Percentiles rank a stretch among this genome's conserved stretches.
Conservation (phyloP, 2,113 vertebrate genomes). For the Amia ocellicauda region DNA sequence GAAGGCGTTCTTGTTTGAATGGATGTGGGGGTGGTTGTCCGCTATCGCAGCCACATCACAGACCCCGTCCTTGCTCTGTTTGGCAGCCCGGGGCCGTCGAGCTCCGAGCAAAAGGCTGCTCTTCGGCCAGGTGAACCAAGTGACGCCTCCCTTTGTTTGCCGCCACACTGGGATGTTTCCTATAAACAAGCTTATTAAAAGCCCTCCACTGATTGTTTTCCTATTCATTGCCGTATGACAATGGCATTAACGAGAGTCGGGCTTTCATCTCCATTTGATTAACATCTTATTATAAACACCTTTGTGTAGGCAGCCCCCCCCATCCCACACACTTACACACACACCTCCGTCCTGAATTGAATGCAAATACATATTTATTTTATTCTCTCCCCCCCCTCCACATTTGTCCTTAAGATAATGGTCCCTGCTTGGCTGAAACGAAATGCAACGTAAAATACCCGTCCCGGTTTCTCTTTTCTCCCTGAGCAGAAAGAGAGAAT, state of each 20-base stretch:
- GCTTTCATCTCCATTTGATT: conserved; percentile 37
- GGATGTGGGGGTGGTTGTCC: too few species aligned
- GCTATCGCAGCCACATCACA: too few species aligned
- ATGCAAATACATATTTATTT: conserved; percentile 25
- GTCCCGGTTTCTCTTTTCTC: conserved; percentile 35
- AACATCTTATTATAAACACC: conserved; percentile 40
- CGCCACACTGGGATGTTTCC: too few species aligned
- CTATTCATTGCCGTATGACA: conserved; percentile 34
- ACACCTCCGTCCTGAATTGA: conserved; percentile 29
- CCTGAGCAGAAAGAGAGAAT: conserved; percentile 35
- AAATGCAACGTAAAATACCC: conserved; percentile 28
- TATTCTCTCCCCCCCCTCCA: too few species aligned
- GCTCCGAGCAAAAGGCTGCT: too few species aligned
- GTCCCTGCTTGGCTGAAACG: conserved; percentile 24
- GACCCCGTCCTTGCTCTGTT: too few species aligned
- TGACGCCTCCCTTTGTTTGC: too few species aligned
- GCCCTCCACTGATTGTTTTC: conserved; percentile 31
- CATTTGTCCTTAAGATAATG: conserved; percentile 39
- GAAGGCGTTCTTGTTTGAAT: too few species aligned
- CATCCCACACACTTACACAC: conserved; percentile 13
- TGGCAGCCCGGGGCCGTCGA: too few species aligned
- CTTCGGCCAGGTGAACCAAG: too few species aligned
- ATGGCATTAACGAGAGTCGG: conserved; percentile 29
- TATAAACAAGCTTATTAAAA: conserved; percentile 35
- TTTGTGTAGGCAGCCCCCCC: conserved; percentile 31